Evolutionary conservation across 2,888 invertebrate genomes (phyloP), one percentile per base, ranked within the genome.

Genomic region (Drosophila setosimentum): DNA sequence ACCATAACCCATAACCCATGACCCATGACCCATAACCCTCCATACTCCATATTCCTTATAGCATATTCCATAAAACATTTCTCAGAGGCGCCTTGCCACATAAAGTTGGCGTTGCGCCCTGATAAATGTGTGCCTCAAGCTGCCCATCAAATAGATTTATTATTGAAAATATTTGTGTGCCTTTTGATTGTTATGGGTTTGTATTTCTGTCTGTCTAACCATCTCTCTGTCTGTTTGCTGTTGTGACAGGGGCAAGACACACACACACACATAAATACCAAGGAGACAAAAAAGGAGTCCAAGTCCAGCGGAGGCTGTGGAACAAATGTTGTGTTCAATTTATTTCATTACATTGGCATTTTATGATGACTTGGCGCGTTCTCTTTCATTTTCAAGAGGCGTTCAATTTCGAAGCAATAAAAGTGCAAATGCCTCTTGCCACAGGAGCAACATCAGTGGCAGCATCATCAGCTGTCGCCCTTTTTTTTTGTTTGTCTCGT

Each of bases 101-200:
- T 79, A 79, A 77, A 82, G 67, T 62, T 79, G 69, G 79, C 24
- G 80, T 74, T 80, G 78, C 73, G 78, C 80, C 80, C 70, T 76
- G 76, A 81, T 76, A 86, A 84, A 77, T 55, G 27, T 83, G 78
- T 68, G 66, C 59, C 70, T 55, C 55, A 49, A 65, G 66, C 76
- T 74, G 75, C 57, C 87, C 86, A 90, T 89, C 86, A 89, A 90
- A 87, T 90, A 89, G 89, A 89, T 90, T 89, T 90, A 89, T 89
- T 89, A 89, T 90, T 88, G 84, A 87, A 87, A 87, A 83, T 89
- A 90, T 88, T 90, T 90, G 57, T 86, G 74, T 78, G 78, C 73
- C 69, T 73, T 73, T 78, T 79, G 84, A 83, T 89, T 89, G 89
- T 83, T 87, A 83, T 78, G 82, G 66, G 53, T 70, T 35, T 58